Conservation (phyloP, 2,888 invertebrate species). For the Tachina grossa region DNA sequence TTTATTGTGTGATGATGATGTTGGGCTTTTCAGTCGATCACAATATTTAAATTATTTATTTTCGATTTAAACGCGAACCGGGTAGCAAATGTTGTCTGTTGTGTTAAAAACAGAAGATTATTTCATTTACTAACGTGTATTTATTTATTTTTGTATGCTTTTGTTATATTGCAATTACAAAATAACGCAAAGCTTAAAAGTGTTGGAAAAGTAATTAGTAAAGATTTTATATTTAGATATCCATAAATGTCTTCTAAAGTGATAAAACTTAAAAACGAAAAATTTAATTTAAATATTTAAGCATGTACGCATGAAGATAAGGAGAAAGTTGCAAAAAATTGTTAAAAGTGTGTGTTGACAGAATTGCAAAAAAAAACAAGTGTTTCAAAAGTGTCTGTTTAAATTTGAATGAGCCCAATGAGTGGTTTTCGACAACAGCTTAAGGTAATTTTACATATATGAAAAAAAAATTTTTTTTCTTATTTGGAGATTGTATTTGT, state of each 20-base stretch:
- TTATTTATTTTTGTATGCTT: conserved; percentile 14
- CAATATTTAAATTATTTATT: conserved; percentile 67
- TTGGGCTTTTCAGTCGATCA: conserved; percentile 58
- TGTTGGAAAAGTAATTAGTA: conserved; percentile 11
- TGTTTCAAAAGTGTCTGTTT: conserved; percentile 44
- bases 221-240: neutral
- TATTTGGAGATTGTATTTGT: neutral
- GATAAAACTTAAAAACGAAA: neutral
- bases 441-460: conserved; percentile 77
- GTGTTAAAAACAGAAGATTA: conserved; percentile 12
- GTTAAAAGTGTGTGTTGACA: neutral
- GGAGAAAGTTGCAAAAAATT: neutral
- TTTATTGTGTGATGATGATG: conserved; percentile 48
- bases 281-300: neutral
- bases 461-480: conserved; percentile 25
- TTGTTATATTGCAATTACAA: conserved; percentile 39
- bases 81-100: conserved; percentile 48
- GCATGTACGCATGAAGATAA: neutral
- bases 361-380: conserved; percentile 17
- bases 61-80: conserved; percentile 58
- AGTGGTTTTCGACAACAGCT: conserved; percentile 82
- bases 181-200: conserved; percentile 26
- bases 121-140: conserved; percentile 28
- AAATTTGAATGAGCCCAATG: conserved; percentile 81
- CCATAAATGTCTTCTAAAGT: neutral